phyloP scores from a whole-genome alignment of 2,797 vertebrate species.

The Etheostoma nigrum region DNA sequence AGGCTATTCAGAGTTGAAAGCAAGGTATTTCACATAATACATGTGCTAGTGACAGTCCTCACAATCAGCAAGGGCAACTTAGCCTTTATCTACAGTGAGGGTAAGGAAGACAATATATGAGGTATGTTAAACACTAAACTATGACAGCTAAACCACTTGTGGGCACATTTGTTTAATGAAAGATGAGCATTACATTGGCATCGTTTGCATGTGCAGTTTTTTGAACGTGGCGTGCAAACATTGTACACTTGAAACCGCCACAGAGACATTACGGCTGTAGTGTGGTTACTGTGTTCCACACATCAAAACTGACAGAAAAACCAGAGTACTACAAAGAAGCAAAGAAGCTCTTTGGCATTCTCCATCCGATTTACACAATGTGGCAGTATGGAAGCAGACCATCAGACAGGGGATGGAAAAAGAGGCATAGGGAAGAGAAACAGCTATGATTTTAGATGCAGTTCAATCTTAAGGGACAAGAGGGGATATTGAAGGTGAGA shows the following conservation, averaged over 20 bases:
- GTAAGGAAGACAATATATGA: not conserved
- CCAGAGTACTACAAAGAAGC: constrained; percentile 17
- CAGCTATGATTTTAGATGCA: constrained; percentile 30
- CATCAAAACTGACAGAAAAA: constrained; percentile 22
- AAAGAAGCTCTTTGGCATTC: constrained; percentile 13
- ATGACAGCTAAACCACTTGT: not conserved
- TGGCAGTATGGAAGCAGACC: constrained; percentile 57
- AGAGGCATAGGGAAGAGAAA: constrained; percentile 21
- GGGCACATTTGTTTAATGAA: not conserved
- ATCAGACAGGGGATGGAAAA: constrained; percentile 50
- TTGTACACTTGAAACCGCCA: constrained; percentile 3
- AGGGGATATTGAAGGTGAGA: constrained; percentile 61
- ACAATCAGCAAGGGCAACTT: constrained; percentile 42
- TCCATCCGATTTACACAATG: constrained; percentile 27
- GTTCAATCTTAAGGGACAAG: constrained; percentile 27
- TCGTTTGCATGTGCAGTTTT: constrained; percentile 9
- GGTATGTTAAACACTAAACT: not conserved
- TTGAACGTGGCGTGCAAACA: constrained; percentile 24
- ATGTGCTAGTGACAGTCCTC: constrained; percentile 40
- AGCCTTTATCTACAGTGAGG: constrained; percentile 29
- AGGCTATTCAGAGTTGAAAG: constrained; percentile 59
- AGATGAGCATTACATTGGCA: not conserved
- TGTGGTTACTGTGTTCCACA: constrained; percentile 19
- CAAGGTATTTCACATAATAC: constrained; percentile 42
- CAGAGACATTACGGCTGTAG: not conserved